Conservation (phyloP, 2,113 vertebrate species). For the Mormyrus iriodes region DNA sequence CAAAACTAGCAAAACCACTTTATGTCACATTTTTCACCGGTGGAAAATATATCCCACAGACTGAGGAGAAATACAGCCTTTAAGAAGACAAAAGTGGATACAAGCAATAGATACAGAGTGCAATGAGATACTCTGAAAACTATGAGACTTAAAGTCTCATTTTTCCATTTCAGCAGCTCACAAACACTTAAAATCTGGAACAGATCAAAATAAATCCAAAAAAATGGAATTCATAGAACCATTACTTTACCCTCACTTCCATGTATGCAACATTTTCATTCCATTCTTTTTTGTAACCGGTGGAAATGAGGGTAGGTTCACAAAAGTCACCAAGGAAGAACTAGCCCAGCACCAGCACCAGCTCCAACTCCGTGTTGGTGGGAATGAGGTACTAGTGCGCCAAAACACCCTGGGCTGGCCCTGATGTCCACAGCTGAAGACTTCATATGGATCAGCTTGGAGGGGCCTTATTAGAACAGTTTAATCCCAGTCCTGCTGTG, state of each 20-base stretch:
- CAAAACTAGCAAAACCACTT: too few species aligned
- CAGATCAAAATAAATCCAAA: neutral
- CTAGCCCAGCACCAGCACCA: neutral
- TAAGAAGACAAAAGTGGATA: too few species aligned
- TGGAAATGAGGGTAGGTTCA: neutral
- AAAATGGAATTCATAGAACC: neutral
- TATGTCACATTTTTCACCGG: too few species aligned
- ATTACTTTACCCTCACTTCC: neutral
- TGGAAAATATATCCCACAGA: too few species aligned
- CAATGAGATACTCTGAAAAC: too few species aligned
- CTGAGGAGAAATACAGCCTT: too few species aligned
- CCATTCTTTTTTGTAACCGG: neutral
- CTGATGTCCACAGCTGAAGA: neutral
- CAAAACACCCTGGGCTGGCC: neutral
- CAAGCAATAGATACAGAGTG: too few species aligned
- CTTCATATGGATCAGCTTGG: neutral
- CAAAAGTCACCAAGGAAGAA: neutral
- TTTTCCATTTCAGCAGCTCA: too few species aligned
- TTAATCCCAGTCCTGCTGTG: neutral
- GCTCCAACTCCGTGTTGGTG: neutral
- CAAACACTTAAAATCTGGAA: too few species aligned
- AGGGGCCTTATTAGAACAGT: neutral
- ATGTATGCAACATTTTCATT: neutral
- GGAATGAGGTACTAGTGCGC: neutral
- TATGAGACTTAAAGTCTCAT: too few species aligned